Conservation (phyloP, 2,797 vertebrate species). For the Enteromius thamalakanensis region DNA sequence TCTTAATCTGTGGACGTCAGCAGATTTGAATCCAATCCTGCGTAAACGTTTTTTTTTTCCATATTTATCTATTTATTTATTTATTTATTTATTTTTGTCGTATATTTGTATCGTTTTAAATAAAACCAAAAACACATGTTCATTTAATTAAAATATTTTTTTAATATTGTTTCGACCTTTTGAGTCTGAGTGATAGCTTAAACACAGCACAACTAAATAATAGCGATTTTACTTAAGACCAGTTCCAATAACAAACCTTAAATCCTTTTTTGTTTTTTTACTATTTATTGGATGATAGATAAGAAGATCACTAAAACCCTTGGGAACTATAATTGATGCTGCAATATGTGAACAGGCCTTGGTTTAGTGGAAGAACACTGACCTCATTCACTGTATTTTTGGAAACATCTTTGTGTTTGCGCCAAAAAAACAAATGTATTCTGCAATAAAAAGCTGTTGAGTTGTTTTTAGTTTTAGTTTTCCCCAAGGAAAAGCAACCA, state of each 20-base stretch:
- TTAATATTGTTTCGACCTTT: not conserved
- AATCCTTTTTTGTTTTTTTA: not conserved
- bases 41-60: constrained; percentile 9
- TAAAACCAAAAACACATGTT: not conserved
- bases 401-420: not conserved
- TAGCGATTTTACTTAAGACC: not conserved
- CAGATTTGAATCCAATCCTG: constrained; percentile 57
- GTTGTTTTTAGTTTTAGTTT: not conserved
- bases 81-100: no score
- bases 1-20: rapidly evolving
- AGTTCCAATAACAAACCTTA: not conserved
- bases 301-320: not conserved
- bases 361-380: not conserved
- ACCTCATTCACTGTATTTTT: not conserved
- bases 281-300: no score
- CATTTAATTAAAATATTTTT: not conserved
- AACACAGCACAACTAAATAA: not conserved
- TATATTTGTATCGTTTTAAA: not conserved
- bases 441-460: not conserved
- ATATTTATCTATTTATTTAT: no score
- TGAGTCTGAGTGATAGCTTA: not conserved
- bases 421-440: not conserved
- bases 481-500: not conserved
- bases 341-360: not conserved
- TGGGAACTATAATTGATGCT: not conserved